These are phyloP conservation scores for Thamnophis sirtalis DNA, from an alignment of 2,113 vertebrate genomes.

Conservation along the genomic window DNA sequence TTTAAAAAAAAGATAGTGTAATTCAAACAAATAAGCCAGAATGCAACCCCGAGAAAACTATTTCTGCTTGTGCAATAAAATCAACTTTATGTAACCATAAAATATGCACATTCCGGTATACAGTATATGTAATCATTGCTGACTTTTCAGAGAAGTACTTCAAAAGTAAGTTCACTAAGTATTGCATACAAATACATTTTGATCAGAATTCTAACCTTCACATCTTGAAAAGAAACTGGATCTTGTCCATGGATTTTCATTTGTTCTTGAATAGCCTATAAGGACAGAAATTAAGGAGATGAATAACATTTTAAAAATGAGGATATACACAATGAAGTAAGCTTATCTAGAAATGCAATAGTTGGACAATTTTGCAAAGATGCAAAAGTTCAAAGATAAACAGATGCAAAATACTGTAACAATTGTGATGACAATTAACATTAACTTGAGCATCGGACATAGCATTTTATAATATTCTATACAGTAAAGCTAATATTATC, in stretches of 20 bases:
- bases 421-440: background rate
- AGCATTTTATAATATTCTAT: background rate
- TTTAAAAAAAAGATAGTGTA: background rate
- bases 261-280: conserved; percentile 94
- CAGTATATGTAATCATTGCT: background rate
- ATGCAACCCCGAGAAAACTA: background rate
- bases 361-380: background rate
- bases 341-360: background rate
- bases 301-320: background rate
- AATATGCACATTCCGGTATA: background rate
- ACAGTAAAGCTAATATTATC: background rate
- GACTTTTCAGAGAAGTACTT: background rate
- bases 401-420: background rate
- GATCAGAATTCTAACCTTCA: conserved; percentile 78
- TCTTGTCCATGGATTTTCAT: conserved; percentile 97
- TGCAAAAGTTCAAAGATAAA: background rate
- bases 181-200: conserved; percentile 3
- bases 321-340: background rate
- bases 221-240: conserved; percentile 94
- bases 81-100: background rate
- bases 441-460: background rate
- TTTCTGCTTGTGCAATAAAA: background rate
- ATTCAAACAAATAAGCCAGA: background rate
- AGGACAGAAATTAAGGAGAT: background rate
- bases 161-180: background rate